Base-by-base conservation (phyloP, 2,113 vertebrate species). In the Elanus axillaris region DNA sequence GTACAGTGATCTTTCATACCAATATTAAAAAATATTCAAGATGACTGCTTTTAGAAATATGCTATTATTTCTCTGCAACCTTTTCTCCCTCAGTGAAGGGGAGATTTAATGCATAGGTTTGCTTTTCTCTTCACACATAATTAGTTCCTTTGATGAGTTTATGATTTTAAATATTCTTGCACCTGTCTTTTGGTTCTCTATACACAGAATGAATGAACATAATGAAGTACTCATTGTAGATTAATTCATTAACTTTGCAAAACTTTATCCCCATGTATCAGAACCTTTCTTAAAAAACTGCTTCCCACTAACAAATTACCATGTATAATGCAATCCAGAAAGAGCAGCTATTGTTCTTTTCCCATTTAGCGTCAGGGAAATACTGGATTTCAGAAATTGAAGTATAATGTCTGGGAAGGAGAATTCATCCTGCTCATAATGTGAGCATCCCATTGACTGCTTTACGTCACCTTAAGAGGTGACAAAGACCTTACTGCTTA, bases 91-190 rank as follows among this genome's bases (percentile, higher is more conserved):
- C 12, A 63, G 58, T 79, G 74, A 62, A 83, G 22, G 27, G 27
- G 59, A 87, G 64, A 84, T 36, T 69, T 86, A 67, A 93, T 26
- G 56, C 43, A 86, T 7, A 56, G 52, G 71, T 75, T 63, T 81
- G 8, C 68, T 84, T 89, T 55, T 68, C 67, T 66, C 43, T 89
- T 67, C 47, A 16, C 14, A 9, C 31, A 23, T 50, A 80, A 95
- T 94, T 79, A 64, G 60, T 81, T 93, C 73, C 59, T 93, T 84
- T 71, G 86, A 84, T 77, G 72, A 94, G 76, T 95, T 89, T 67
- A 91, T 59, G 72, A 87, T 78, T 96, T 93, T 40, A 96, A 92
- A 94, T 78, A 78, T 38, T 77, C 86, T 93, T 13, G 3, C 79
- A 93, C 81, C 82, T 91, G 91, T 93, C 80, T 95, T 85, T 59